Evolutionary conservation across 2,797 vertebrate species (phyloP).

Genomic region (Cyprinella venusta): DNA sequence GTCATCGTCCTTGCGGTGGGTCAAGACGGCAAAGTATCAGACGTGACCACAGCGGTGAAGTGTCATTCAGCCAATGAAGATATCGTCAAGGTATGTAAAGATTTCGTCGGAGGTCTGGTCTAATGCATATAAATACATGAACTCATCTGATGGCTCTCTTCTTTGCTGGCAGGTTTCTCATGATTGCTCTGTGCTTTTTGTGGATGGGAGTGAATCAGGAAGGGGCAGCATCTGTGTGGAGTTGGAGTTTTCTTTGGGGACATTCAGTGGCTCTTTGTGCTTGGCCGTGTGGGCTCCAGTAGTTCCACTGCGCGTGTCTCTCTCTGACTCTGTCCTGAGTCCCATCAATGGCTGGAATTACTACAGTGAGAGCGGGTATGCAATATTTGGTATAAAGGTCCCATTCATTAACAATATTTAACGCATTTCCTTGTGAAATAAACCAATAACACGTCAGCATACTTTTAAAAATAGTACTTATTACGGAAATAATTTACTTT

Average conservation of each 20-base stretch:
- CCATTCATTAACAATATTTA: background rate
- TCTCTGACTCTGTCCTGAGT: slow-evolving; percentile 75
- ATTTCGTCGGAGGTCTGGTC: background rate
- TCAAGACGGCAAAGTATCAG: slow-evolving; percentile 69
- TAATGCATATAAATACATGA: background rate
- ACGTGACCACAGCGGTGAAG: slow-evolving; percentile 74
- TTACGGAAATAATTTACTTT: background rate
- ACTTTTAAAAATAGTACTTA: too few relatives aligned
- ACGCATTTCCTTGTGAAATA: background rate
- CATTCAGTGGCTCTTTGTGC: slow-evolving; percentile 69
- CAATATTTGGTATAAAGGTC: background rate
- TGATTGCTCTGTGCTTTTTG: slow-evolving; percentile 74
- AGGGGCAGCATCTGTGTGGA: slow-evolving; percentile 71
- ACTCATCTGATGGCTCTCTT: background rate
- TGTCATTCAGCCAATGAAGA: slow-evolving; percentile 74
- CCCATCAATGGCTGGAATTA: slow-evolving; percentile 74
- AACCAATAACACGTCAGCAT: background rate
- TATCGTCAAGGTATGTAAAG: slow-evolving; percentile 70
- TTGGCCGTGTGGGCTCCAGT: slow-evolving; percentile 76
- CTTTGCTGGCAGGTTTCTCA: slow-evolving; percentile 69
- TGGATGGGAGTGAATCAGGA: slow-evolving; percentile 79
- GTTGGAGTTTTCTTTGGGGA: slow-evolving; percentile 74
- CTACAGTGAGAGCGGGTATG: slow-evolving; percentile 68
- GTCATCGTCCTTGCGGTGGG: slow-evolving; percentile 71
- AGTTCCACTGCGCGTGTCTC: slow-evolving; percentile 72